phyloP scores from a whole-genome alignment of 2,888 invertebrate genomes.

The Pheosia gnoma region DNA sequence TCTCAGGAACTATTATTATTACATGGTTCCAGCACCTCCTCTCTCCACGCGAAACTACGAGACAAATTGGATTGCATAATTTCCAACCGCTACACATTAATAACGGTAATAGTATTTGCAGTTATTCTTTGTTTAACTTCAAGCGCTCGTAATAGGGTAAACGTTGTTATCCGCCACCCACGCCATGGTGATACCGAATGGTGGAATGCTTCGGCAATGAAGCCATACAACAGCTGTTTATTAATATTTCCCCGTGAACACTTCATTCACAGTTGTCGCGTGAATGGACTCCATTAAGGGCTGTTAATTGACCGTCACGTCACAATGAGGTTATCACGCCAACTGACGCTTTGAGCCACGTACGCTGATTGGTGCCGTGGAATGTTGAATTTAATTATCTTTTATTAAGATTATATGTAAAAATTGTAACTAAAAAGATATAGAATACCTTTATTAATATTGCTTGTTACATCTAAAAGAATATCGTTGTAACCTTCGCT shows the following conservation, averaged over 20 bases:
- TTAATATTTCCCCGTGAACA: constrained; percentile 50
- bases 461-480: too few species aligned
- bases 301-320: constrained; percentile 68
- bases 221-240: constrained; percentile 21
- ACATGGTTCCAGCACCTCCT: too few species aligned
- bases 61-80: neutral
- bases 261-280: constrained; percentile 67
- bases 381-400: constrained; percentile 11
- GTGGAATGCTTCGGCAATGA: constrained; percentile 36
- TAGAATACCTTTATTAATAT: too few species aligned
- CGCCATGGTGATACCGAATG: constrained; percentile 40
- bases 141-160: constrained; percentile 28
- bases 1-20: too few species aligned
- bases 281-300: constrained; percentile 73
- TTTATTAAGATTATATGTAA: too few species aligned
- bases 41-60: neutral
- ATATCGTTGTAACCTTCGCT: too few species aligned
- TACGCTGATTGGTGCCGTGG: constrained; percentile 20
- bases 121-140: constrained; percentile 24
- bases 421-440: too few species aligned
- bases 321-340: constrained; percentile 63
- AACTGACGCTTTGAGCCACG: constrained; percentile 28
- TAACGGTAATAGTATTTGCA: constrained; percentile 19
- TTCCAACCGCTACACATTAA: constrained; percentile 6
- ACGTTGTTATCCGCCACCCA: constrained; percentile 41